These are phyloP conservation scores for Tricholauxania praeusta DNA, from an alignment of 2,888 invertebrate genomes.

Conservation along the genomic window DNA sequence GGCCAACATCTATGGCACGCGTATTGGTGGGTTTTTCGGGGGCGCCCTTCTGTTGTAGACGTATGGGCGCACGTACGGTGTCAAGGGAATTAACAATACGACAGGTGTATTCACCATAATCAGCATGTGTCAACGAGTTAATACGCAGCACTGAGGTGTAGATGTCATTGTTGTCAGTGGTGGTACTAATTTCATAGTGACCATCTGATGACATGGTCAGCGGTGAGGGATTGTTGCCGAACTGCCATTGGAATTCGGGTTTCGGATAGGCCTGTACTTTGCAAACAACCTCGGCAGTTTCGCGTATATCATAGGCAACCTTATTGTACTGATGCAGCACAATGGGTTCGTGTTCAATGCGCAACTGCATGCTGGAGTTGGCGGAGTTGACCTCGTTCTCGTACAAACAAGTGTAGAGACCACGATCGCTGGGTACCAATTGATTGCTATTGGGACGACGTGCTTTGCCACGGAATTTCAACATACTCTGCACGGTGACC, in stretches of 20 bases:
- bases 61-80: constrained; percentile 79
- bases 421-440: constrained; percentile 85
- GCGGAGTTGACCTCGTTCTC: constrained; percentile 90
- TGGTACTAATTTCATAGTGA: constrained; percentile 87
- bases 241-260: constrained; percentile 94
- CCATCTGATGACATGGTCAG: constrained; percentile 85
- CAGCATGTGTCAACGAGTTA: constrained; percentile 80
- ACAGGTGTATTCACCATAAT: constrained; percentile 94
- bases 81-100: constrained; percentile 87
- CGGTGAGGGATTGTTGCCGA: constrained; percentile 79
- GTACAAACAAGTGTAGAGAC: constrained; percentile 88
- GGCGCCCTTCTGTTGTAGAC: constrained; percentile 86
- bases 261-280: constrained; percentile 92
- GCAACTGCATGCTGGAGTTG: constrained; percentile 89
- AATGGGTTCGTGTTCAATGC: constrained; percentile 93
- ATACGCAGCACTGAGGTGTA: constrained; percentile 84
- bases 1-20: constrained; percentile 79
- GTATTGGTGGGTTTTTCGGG: constrained; percentile 86
- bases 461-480: constrained; percentile 84
- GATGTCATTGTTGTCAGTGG: constrained; percentile 85
- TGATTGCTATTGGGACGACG: constrained; percentile 79
- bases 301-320: constrained; percentile 87
- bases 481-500: constrained; percentile 84
- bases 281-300: constrained; percentile 88
- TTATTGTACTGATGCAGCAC: constrained; percentile 86